A percentile compares a stretch with the other conserved stretches of the same genome.
Conservation (phyloP, 2,797 vertebrate genomes). For the Sebastiscus tertius region DNA sequence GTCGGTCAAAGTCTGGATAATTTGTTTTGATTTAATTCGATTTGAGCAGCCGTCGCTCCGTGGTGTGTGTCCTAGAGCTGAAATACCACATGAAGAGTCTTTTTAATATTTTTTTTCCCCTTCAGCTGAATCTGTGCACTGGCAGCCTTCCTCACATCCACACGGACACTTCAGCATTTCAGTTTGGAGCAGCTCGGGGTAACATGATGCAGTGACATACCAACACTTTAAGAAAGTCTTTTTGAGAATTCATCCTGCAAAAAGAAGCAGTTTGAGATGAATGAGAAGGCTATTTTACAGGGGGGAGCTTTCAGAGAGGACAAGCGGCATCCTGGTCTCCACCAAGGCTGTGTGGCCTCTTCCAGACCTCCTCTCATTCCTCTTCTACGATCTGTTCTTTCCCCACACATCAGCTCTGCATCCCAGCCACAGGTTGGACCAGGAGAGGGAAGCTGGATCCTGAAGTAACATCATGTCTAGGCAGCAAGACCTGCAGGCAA, state of each 20-base stretch:
- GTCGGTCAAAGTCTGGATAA: conserved; percentile 40
- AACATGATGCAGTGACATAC: conserved; percentile 22
- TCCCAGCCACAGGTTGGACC: conserved; percentile 48
- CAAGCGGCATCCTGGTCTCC: conserved; percentile 19
- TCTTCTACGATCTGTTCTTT: conserved; percentile 40
- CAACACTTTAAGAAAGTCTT: conserved; percentile 13
- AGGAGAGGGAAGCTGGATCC: conserved; percentile 63
- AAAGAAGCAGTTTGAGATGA: conserved; percentile 40
- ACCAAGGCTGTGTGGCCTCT: neutral
- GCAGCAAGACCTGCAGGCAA: conserved; percentile 53
- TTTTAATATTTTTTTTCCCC: neutral
- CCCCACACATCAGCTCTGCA: conserved; percentile 46
- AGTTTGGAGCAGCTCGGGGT: neutral
- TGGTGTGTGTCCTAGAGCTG: conserved; percentile 40
- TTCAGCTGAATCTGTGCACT: neutral
- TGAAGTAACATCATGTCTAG: conserved; percentile 59
- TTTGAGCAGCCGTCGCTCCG: conserved; percentile 22
- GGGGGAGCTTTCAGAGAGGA: conserved; percentile 24
- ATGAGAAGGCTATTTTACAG: conserved; percentile 62
- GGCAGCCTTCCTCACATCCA: neutral
- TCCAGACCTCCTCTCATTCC: conserved; percentile 11
- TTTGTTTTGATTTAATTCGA: conserved; percentile 41
- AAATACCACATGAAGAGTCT: conserved; percentile 7
- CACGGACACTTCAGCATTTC: neutral
- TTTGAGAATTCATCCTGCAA: conserved; percentile 18